These are phyloP conservation scores for Drosophila repleta DNA, from an alignment of 1,140 invertebrate genomes.

Conservation along the genomic window DNA sequence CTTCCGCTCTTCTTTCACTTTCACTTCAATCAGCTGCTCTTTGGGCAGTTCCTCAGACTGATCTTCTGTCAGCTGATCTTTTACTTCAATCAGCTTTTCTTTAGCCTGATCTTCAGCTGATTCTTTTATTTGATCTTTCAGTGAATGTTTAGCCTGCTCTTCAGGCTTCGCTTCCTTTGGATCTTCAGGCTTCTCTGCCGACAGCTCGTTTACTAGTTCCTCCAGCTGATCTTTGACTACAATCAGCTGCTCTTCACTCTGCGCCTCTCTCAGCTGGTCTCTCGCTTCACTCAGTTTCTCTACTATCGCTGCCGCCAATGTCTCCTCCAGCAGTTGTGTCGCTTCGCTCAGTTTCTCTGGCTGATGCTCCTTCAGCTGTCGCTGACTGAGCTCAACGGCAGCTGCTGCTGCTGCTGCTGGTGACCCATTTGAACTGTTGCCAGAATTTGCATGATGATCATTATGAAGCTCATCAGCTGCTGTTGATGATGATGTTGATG, in stretches of 20 bases:
- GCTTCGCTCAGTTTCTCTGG: neutral
- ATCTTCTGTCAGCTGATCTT: neutral
- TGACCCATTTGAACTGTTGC: constrained; percentile 74
- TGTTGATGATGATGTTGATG: constrained; percentile 27
- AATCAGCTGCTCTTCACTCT: too few relatives aligned
- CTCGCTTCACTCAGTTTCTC: neutral
- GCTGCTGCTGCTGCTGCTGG: constrained; percentile 23
- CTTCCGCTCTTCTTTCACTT: too few relatives aligned
- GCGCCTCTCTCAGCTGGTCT: neutral
- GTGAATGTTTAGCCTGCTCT: neutral
- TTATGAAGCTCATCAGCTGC: constrained; percentile 18
- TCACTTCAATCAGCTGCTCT: neutral
- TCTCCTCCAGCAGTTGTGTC: constrained; percentile 7
- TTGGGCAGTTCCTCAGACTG: constrained; percentile 5
- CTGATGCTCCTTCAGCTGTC: constrained; percentile 4
- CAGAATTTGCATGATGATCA: constrained; percentile 75
- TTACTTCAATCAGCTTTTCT: neutral
- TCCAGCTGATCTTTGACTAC: too few relatives aligned
- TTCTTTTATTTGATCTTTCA: neutral
- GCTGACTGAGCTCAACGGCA: constrained; percentile 17
- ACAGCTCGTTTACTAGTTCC: too few relatives aligned
- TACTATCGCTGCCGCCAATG: too few relatives aligned
- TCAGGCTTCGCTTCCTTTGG: neutral
- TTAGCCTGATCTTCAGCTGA: neutral
- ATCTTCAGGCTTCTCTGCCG: neutral